phyloP scores from a whole-genome alignment of 2,113 vertebrate species.

The Polyodon spathula region DNA sequence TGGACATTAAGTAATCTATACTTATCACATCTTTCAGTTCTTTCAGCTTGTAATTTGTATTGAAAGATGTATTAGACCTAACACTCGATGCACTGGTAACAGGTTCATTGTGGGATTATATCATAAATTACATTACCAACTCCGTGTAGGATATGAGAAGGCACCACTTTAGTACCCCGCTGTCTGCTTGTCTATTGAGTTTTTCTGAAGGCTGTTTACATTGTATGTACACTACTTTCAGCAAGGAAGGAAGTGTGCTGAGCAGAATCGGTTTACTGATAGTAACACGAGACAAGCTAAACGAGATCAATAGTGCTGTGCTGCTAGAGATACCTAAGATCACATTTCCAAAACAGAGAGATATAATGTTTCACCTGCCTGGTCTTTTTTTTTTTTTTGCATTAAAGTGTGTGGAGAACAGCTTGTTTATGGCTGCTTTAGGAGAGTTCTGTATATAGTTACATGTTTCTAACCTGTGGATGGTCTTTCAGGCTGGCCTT shows the following conservation, averaged over 20 bases:
- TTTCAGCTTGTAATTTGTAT: constrained; percentile 64
- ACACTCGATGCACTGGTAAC: constrained; percentile 49
- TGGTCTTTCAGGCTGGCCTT: too few species aligned
- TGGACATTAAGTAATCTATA: constrained; percentile 60
- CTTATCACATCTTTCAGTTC: constrained; percentile 56
- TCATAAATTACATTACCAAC: constrained; percentile 53
- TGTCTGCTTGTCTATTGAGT: constrained; percentile 40
- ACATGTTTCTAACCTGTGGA: too few species aligned
- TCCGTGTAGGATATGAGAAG: constrained; percentile 39
- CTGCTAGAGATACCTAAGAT: constrained; percentile 30
- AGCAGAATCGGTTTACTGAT: constrained; percentile 46
- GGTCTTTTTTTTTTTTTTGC: not conserved
- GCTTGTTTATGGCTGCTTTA: too few species aligned
- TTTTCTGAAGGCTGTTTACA: constrained; percentile 46
- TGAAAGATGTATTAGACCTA: constrained; percentile 64
- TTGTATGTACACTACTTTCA: constrained; percentile 38
- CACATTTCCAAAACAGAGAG: constrained; percentile 38
- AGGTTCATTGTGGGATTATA: constrained; percentile 47
- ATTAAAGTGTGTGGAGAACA: too few species aligned
- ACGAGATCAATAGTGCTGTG: constrained; percentile 43
- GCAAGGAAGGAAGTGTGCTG: constrained; percentile 28
- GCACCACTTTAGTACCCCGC: constrained; percentile 24
- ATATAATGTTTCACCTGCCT: constrained; percentile 40
- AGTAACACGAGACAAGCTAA: constrained; percentile 48
- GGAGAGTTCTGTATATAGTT: too few species aligned